phyloP scores from a whole-genome alignment of 2,113 vertebrate species.

The Willisornis vidua region DNA sequence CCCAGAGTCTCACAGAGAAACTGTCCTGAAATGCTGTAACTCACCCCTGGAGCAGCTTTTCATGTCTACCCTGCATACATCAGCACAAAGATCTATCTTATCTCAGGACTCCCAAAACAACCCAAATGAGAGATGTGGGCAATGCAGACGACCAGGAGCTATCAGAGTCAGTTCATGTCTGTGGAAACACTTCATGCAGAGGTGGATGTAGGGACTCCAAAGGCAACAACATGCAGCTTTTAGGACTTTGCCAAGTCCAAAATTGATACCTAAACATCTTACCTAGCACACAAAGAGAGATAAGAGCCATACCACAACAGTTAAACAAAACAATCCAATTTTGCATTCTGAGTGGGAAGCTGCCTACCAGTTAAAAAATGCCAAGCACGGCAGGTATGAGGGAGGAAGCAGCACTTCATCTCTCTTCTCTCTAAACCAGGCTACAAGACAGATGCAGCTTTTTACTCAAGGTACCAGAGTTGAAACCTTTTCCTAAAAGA shows the following conservation, averaged over 20 bases:
- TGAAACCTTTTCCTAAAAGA: not conserved
- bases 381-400: not conserved
- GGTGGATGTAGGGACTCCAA: not conserved
- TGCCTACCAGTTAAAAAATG: conserved; percentile 21
- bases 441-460: not conserved
- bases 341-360: conserved; percentile 48
- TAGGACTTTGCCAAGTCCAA: not conserved
- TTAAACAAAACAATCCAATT: conserved; percentile 16
- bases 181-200: not conserved
- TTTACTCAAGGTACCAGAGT: not conserved
- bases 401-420: not conserved
- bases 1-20: not conserved
- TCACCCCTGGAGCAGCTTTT: not conserved
- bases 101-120: not conserved
- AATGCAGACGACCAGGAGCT: not conserved
- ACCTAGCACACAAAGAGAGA: not conserved
- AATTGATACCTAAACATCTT: not conserved
- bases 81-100: not conserved
- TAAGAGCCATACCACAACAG: not conserved
- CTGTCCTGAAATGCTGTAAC: not conserved
- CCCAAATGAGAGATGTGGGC: not conserved
- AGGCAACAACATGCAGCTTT: not conserved
- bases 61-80: not conserved
- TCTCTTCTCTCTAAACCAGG: not conserved
- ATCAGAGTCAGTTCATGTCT: not conserved